Conservation (phyloP, 2,113 vertebrate species). For the Seriola dumerili region DNA sequence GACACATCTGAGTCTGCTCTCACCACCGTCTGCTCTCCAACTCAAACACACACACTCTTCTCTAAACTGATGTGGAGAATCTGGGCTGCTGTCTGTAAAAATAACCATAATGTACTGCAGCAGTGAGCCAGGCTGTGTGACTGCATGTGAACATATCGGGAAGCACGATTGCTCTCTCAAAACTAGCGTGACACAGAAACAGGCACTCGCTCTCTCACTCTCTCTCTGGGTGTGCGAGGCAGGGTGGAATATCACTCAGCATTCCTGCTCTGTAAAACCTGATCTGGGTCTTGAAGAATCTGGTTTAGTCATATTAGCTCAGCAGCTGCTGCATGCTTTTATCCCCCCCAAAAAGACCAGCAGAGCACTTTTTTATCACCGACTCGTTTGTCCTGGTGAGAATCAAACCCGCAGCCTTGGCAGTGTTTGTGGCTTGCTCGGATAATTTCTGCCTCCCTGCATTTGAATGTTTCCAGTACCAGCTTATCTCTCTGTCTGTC, state of each 20-base stretch:
- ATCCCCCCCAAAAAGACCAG: not conserved
- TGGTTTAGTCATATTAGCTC: slow-evolving; percentile 20
- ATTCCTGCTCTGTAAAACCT: slow-evolving; percentile 23
- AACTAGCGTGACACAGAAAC: slow-evolving; percentile 19
- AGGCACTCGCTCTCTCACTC: not conserved
- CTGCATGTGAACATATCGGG: slow-evolving; percentile 6
- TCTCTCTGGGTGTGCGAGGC: not conserved
- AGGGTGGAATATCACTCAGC: slow-evolving; percentile 9
- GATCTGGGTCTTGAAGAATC: slow-evolving; percentile 13
- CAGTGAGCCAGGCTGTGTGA: not conserved
- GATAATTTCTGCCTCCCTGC: not conserved
- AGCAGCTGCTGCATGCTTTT: slow-evolving; percentile 36
- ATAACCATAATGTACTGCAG: slow-evolving; percentile 3
- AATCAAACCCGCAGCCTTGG: slow-evolving; percentile 26
- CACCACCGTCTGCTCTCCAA: not conserved
- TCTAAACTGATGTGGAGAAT: not conserved
- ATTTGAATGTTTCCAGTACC: slow-evolving; percentile 9
- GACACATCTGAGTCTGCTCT: too few species aligned
- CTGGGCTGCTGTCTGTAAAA: not conserved
- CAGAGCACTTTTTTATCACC: not conserved
- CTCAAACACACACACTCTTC: not conserved
- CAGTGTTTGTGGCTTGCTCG: slow-evolving; percentile 3
- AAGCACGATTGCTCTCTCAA: not conserved
- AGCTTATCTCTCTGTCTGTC: not conserved
- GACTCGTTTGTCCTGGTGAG: not conserved